Evolutionary conservation across 2,797 vertebrate genomes (phyloP).

Genomic region (Sebastes miniatus): DNA sequence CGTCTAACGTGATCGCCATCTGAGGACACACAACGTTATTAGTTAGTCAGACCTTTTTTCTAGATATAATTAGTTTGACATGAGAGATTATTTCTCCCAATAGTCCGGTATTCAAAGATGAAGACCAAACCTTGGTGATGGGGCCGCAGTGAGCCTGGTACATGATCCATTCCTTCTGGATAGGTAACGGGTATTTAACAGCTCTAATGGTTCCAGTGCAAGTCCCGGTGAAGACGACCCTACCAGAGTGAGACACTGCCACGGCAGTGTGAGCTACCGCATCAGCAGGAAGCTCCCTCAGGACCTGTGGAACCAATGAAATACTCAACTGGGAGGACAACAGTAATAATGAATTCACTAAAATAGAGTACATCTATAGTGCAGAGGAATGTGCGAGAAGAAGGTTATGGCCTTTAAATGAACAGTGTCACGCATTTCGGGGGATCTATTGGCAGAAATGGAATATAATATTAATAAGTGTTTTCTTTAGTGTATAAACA

Average conservation of each 20-base stretch:
- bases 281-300: slow-evolving; percentile 84
- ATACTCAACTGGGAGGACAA: no score
- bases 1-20: slow-evolving; percentile 90
- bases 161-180: slow-evolving; percentile 86
- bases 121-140: slow-evolving; percentile 88
- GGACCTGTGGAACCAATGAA: slow-evolving; percentile 76
- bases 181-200: slow-evolving; percentile 89
- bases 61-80: background rate
- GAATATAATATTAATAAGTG: no score
- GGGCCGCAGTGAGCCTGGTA: slow-evolving; percentile 90
- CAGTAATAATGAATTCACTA: no score
- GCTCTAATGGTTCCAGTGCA: slow-evolving; percentile 86
- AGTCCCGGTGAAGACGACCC: slow-evolving; percentile 89
- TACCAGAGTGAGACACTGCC: slow-evolving; percentile 86
- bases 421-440: no score
- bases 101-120: background rate
- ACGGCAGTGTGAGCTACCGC: slow-evolving; percentile 84
- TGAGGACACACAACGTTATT: slow-evolving; percentile 54
- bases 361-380: no score
- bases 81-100: background rate
- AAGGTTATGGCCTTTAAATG: no score
- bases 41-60: background rate
- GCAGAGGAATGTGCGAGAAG: no score
- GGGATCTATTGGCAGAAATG: no score
- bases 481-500: no score